Evolutionary conservation across 2,797 vertebrate species (phyloP), one percentile per base, ranked within the genome.

Genomic region (Bovichtus variegatus): DNA sequence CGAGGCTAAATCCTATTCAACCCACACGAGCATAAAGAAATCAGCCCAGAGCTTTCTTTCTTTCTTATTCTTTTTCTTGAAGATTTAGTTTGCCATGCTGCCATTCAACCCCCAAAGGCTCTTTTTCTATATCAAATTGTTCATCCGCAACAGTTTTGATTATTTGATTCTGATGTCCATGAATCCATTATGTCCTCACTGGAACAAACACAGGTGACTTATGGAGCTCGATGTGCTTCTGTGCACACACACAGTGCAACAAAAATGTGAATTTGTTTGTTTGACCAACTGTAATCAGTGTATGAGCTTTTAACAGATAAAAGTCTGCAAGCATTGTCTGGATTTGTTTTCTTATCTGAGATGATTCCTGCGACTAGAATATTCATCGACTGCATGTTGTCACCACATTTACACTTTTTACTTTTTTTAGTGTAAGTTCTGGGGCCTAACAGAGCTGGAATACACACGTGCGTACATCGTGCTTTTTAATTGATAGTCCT

Each of bases 261-360:
- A 65, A 66, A 58, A 61, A 67, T 55, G 75, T 76, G 65, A 81
- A 55, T 62, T 44, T 70, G 38, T 84, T 70, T 80, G 74, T 86
- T 65, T 80, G 83, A 83, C 66, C 70, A 71, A 47, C 59, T 88
- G 72, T 79, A 66, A 78, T 80, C 75, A 66, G 75, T 75, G 76
- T 79, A 62, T 81, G 81, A 79, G 83, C 77, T 83, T 27, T 78
- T 72, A 76, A 61, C 62, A 1, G 80, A 71, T 80, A 78, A 84
- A 83, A 41, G 51, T 85, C 82, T 78, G 78, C 61, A 82, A 75
- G 51, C 51, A n/a, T 21, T 49, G 72, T 25, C 23, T 80, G 71
- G 58, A 62, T 76, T 70, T 71, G 25, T 73, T 34, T 82, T 70
- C 40, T 81, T 72, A 57, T 69, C 57, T 18, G 19, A 47, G 23